Evolutionary conservation across 2,797 vertebrate species (phyloP).

Genomic region (Pygocentrus nattereri): DNA sequence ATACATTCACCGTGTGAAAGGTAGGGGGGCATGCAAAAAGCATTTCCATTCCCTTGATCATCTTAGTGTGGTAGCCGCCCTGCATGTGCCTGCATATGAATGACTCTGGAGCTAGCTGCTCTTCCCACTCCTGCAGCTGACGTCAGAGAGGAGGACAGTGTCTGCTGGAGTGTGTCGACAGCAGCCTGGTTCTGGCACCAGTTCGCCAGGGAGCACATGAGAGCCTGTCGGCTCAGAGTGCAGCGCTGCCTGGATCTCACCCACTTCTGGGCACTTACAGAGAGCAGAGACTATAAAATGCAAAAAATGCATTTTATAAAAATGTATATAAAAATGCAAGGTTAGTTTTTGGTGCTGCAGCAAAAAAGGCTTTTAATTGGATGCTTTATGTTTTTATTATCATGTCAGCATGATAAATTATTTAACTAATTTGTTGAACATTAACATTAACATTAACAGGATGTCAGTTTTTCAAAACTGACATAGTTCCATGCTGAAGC

Average conservation of each 20-base stretch:
- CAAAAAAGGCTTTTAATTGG: too few relatives aligned
- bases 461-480: too few relatives aligned
- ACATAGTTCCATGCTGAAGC: too few relatives aligned
- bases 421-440: too few relatives aligned
- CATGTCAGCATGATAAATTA: too few relatives aligned
- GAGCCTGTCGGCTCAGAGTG: constrained; percentile 46
- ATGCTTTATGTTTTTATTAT: too few relatives aligned
- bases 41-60: constrained; percentile 24
- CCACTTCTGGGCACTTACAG: constrained; percentile 36
- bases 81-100: constrained; percentile 42
- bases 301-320: too few relatives aligned
- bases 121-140: constrained; percentile 52
- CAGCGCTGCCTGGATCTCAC: constrained; percentile 42
- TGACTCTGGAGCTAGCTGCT: constrained; percentile 39
- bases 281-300: constrained; percentile 28
- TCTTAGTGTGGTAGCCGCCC: constrained; percentile 1
- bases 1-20: neutral
- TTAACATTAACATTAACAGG: too few relatives aligned
- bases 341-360: neutral
- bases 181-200: constrained; percentile 38
- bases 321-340: too few relatives aligned
- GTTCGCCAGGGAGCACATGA: constrained; percentile 52
- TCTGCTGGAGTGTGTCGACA: constrained; percentile 51
- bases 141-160: constrained; percentile 49
- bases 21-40: neutral